Conservation (phyloP, 2,113 vertebrate species). For the Hoplias malabaricus region DNA sequence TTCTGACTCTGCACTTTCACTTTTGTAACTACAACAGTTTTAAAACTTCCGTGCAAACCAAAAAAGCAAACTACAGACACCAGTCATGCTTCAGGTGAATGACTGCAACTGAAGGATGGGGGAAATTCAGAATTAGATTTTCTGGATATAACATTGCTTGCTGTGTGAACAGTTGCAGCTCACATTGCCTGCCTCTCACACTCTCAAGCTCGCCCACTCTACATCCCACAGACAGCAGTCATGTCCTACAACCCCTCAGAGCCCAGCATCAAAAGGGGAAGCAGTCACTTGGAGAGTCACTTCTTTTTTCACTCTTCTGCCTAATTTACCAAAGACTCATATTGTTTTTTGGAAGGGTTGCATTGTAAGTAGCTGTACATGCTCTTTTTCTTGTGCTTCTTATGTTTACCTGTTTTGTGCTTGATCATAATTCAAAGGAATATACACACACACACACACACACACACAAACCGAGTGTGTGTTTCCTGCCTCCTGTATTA, state of each 20-base stretch:
- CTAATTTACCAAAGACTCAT: not conserved
- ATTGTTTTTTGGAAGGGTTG: not conserved
- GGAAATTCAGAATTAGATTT: not conserved
- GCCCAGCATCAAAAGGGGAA: slow-evolving; percentile 4
- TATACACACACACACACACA: not conserved
- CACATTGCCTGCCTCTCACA: not conserved
- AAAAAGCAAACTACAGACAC: no score
- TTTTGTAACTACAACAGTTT: no score
- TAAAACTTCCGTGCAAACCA: no score
- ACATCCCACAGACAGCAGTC: slow-evolving; percentile 28
- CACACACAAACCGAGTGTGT: slow-evolving; percentile 14
- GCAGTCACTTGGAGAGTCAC: not conserved
- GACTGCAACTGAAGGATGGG: not conserved
- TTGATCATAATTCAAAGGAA: slow-evolving; percentile 19
- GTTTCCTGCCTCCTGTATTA: slow-evolving; percentile 37
- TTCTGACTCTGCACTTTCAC: no score
- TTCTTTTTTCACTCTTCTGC: no score
- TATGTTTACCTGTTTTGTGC: not conserved
- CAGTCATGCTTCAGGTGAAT: not conserved
- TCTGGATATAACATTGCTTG: not conserved
- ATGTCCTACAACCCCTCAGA: slow-evolving; percentile 29
- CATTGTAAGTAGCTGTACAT: not conserved
- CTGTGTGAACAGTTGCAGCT: not conserved
- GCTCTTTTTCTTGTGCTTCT: not conserved
- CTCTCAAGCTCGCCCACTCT: slow-evolving; percentile 7